Conservation (phyloP, 1,140 invertebrate species). For the Panagrolaimus sp. region DNA sequence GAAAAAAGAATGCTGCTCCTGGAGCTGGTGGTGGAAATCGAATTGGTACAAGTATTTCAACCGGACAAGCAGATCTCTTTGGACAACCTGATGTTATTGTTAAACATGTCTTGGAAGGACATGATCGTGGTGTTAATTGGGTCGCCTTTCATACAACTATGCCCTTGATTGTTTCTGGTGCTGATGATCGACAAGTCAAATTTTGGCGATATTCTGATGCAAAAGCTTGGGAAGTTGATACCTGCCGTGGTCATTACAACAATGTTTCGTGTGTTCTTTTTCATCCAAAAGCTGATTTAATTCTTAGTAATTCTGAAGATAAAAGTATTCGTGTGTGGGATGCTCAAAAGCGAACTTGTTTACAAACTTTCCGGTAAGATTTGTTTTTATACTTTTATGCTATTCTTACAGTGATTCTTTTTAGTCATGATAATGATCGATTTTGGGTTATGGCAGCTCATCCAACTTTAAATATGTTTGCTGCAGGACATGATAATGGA, state of each 20-base stretch:
- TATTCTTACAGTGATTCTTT: conserved; percentile 18
- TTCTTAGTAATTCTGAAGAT: conserved; percentile 94
- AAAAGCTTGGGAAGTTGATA: conserved; percentile 98
- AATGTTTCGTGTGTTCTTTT: conserved; percentile 97
- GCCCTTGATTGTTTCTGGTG: conserved; percentile 90
- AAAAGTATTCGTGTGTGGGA: conserved; percentile 98
- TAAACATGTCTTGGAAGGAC: conserved; percentile 93
- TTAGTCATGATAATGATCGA: conserved; percentile 79
- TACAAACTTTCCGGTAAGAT: conserved; percentile 77
- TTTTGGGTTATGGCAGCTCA: conserved; percentile 93
- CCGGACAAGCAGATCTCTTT: conserved; percentile 85
- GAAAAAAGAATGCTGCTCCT: conserved; percentile 95
- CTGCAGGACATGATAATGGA: conserved; percentile 85
- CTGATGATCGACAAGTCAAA: conserved; percentile 94
- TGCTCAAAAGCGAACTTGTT: conserved; percentile 90
- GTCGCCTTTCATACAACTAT: conserved; percentile 88
- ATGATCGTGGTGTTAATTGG: conserved; percentile 92
- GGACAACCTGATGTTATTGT: conserved; percentile 86
- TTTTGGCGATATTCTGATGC: conserved; percentile 98
- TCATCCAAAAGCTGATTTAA: conserved; percentile 91
- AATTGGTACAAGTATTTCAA: conserved; percentile 63
- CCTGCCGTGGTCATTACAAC: conserved; percentile 96
- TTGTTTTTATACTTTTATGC: conserved; percentile 9
- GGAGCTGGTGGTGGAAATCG: conserved; percentile 64
- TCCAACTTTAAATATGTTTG: conserved; percentile 67